phyloP scores from a whole-genome alignment of 2,113 vertebrate species.

The Notarius quadriscutis region DNA sequence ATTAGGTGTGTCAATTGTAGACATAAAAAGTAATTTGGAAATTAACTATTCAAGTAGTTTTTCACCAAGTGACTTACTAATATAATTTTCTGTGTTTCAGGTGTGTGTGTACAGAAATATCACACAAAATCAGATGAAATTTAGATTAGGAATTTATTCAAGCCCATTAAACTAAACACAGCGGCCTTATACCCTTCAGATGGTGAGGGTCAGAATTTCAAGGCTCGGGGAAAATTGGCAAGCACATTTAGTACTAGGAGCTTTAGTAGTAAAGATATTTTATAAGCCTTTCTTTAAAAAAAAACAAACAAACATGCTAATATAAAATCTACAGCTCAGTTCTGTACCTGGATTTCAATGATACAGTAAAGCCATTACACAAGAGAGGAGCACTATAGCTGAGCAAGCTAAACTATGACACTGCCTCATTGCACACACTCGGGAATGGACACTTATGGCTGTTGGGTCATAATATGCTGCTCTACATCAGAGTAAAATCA shows the following conservation, averaged over 20 bases:
- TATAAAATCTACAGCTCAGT: constrained; percentile 1
- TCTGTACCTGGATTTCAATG: not conserved
- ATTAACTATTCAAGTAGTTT: not conserved
- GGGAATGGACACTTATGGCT: not conserved
- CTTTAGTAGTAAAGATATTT: not conserved
- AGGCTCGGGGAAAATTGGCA: not conserved
- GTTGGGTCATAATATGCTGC: not conserved
- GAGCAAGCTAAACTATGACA: not conserved
- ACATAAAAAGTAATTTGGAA: not conserved
- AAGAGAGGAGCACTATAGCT: not conserved
- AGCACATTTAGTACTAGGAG: not conserved
- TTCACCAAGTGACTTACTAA: not conserved
- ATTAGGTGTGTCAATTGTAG: not conserved
- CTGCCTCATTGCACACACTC: not conserved
- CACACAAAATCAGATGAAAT: not conserved
- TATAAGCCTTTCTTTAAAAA: not conserved
- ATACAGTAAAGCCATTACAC: not conserved
- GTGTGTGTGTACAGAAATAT: not conserved
- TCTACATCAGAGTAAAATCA: not conserved
- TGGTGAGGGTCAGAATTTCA: not conserved
- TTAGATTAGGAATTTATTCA: constrained; percentile 14
- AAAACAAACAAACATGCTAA: not conserved
- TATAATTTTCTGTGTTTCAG: not conserved
- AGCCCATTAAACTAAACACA: not conserved
- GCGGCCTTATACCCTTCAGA: not conserved